Conservation (phyloP, 2,888 invertebrate genomes). For the Idaea dimidiata region DNA sequence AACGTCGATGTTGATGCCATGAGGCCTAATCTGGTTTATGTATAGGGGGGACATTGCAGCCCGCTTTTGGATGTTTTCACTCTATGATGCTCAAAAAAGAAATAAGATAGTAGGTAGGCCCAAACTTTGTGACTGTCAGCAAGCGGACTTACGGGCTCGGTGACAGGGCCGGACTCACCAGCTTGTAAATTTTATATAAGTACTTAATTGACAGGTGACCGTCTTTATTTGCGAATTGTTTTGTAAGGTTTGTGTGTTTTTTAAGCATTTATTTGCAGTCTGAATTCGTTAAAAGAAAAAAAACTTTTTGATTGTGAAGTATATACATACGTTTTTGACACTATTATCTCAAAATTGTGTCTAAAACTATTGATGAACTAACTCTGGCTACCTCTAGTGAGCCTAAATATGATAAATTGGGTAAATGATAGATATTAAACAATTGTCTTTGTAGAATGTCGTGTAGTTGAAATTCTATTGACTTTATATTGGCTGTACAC, state of each 20-base stretch:
- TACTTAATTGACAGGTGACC: slow-evolving; percentile 16
- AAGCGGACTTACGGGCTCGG: not conserved
- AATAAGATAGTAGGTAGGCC: slow-evolving; percentile 32
- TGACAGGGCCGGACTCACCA: slow-evolving; percentile 5
- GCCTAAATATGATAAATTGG: too few relatives aligned
- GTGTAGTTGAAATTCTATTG: too few relatives aligned
- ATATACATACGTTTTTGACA: not conserved
- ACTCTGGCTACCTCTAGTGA: too few relatives aligned
- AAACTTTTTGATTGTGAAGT: not conserved
- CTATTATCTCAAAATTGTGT: too few relatives aligned
- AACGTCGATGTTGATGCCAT: slow-evolving; percentile 41
- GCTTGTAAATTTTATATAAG: slow-evolving; percentile 31
- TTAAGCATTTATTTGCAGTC: not conserved
- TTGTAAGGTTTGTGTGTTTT: not conserved
- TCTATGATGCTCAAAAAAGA: slow-evolving; percentile 44
- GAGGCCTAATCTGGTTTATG: slow-evolving; percentile 37
- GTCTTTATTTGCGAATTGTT: slow-evolving; percentile 3
- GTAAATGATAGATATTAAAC: too few relatives aligned
- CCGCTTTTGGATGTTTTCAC: slow-evolving; percentile 4
- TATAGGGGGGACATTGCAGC: slow-evolving; percentile 23
- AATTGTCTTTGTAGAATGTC: too few relatives aligned
- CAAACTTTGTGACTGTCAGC: slow-evolving; percentile 3
- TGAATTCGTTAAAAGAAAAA: not conserved
- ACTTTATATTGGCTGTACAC: too few relatives aligned
- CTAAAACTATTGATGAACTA: too few relatives aligned